Evolutionary conservation across 2,797 vertebrate species (phyloP).

Genomic region (Enteromius unitaeniatus): DNA sequence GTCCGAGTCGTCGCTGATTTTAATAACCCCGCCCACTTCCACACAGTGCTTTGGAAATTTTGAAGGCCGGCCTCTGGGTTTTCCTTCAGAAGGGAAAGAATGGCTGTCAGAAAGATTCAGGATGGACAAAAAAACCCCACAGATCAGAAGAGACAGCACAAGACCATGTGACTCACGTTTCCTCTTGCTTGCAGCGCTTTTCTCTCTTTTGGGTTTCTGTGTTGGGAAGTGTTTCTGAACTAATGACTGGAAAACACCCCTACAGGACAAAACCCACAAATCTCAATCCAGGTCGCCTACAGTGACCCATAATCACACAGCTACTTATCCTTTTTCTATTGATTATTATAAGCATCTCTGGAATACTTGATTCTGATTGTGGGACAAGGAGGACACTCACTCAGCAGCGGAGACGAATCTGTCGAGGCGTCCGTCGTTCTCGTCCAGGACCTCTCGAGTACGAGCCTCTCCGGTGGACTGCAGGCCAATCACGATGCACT

Average conservation of each 20-base stretch:
- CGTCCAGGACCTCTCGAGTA: conserved; percentile 94
- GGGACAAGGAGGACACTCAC: conserved; percentile 77
- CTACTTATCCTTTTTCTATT: background rate
- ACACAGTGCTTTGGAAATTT: conserved; percentile 80
- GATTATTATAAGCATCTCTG: background rate
- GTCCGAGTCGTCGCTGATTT: conserved; percentile 94
- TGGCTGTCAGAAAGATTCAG: background rate
- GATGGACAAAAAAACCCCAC: background rate
- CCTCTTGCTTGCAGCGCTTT: conserved; percentile 86
- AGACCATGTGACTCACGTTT: conserved; percentile 78
- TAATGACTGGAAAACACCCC: conserved; percentile 95
- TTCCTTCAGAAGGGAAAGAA: conserved; percentile 75
- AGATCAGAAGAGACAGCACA: background rate
- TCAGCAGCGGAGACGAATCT: conserved; percentile 96
- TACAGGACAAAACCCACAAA: conserved; percentile 60
- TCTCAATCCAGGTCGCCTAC: background rate
- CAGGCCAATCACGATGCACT: conserved; percentile 96
- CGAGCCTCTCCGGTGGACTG: conserved; percentile 97
- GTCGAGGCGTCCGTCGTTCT: conserved; percentile 93
- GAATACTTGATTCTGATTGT: background rate
- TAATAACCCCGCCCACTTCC: conserved; percentile 83
- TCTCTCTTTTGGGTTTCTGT: conserved; percentile 93
- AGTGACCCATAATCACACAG: background rate
- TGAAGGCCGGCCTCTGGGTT: conserved; percentile 80
- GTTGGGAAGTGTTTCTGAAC: conserved; percentile 96